These are phyloP conservation scores for Aviceda subcristata DNA, from an alignment of 2,113 vertebrate species.

Conservation along the genomic window DNA sequence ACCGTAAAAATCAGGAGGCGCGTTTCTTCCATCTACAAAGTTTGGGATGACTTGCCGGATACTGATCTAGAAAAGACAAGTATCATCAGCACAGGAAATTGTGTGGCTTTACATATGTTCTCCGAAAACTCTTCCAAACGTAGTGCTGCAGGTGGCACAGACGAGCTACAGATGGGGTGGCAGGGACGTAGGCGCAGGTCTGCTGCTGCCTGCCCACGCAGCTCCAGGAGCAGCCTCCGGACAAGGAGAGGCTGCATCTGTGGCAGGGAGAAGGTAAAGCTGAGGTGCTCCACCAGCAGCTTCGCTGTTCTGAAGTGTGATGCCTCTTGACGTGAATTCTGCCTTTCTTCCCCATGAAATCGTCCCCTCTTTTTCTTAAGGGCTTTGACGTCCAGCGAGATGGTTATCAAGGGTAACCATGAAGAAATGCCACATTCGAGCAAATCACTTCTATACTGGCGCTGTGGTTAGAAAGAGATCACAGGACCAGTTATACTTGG, in stretches of 20 bases:
- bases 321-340: background rate
- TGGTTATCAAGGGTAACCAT: background rate
- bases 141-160: conserved; percentile 23
- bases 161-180: background rate
- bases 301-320: accelerated
- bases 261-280: background rate
- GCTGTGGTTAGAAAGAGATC: background rate
- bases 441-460: accelerated
- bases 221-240: background rate
- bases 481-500: background rate
- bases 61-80: background rate
- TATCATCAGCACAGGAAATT: background rate
- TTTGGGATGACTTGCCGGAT: background rate
- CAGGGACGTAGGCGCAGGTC: background rate
- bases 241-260: accelerated
- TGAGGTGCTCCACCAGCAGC: background rate
- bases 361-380: background rate
- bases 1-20: background rate
- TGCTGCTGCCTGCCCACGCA: background rate
- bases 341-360: background rate
- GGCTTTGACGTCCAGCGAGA: background rate
- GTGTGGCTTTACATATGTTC: background rate
- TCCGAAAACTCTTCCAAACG: background rate
- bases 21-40: background rate
- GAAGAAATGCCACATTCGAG: background rate